Conservation (phyloP, 2,113 vertebrate genomes). For the Boulengeromyrus knoepffleri region DNA sequence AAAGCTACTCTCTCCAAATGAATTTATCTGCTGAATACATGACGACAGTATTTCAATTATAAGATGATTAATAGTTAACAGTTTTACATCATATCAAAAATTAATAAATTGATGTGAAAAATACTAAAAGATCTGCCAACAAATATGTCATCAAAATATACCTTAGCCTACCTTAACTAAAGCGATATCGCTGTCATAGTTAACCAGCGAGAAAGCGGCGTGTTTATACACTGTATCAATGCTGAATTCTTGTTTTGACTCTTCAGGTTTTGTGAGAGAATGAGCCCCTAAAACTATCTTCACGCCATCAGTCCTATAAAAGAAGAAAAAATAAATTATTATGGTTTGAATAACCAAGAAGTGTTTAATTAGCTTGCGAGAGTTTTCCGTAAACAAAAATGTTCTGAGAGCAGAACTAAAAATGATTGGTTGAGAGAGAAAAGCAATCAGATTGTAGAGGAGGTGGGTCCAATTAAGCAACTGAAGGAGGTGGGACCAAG, state of each 20-base stretch:
- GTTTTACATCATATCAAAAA: not conserved
- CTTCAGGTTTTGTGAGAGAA: constrained; percentile 48
- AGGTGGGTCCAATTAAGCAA: not conserved
- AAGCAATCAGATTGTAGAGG: not conserved
- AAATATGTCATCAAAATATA: not conserved
- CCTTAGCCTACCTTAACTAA: constrained; percentile 54
- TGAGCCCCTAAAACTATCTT: constrained; percentile 58
- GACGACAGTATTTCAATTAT: not conserved
- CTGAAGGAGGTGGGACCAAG: not conserved
- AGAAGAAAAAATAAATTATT: not conserved
- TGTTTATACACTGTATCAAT: constrained; percentile 52
- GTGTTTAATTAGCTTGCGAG: not conserved
- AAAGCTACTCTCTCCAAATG: not conserved
- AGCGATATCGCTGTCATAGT: constrained; percentile 62
- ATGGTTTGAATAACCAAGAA: not conserved
- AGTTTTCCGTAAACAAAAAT: not conserved
- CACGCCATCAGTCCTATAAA: constrained; percentile 32
- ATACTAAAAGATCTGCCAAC: not conserved
- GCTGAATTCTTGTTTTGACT: constrained; percentile 55
- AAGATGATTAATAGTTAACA: not conserved
- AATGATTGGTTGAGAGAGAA: not conserved
- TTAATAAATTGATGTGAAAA: not conserved
- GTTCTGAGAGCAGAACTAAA: not conserved
- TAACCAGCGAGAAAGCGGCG: constrained; percentile 35
- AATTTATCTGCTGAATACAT: not conserved